Conservation (phyloP, 2,888 invertebrate species). For the Trachelus troglodyta region DNA sequence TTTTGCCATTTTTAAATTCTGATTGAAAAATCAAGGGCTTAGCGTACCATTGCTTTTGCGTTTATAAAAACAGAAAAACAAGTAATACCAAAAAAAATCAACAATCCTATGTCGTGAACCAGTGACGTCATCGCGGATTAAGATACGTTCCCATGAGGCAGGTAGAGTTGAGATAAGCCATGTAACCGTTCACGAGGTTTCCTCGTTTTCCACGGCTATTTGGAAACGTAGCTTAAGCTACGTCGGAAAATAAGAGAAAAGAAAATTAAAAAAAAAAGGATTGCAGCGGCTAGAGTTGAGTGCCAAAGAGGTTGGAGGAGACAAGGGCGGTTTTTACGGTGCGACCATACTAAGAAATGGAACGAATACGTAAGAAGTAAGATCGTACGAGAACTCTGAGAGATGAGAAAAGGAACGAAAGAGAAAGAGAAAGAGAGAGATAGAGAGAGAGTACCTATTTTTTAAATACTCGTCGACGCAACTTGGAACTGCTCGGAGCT, state of each 20-base stretch:
- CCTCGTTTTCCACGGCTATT: not conserved
- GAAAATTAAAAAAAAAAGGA: too few species aligned
- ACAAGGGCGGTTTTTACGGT: not conserved
- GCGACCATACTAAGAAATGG: not conserved
- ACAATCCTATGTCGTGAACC: not conserved
- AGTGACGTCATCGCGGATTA: not conserved
- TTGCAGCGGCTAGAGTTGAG: too few species aligned
- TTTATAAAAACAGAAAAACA: not conserved
- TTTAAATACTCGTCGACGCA: not conserved
- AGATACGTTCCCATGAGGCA: not conserved
- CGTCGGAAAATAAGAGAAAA: not conserved
- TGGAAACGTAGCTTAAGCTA: not conserved
- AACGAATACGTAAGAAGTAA: not conserved
- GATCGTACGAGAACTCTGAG: not conserved
- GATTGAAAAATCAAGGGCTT: not conserved
- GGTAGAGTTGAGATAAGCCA: not conserved
- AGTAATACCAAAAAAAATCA: not conserved
- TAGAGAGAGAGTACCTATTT: not conserved
- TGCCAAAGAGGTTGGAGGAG: too few species aligned
- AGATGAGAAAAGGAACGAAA: not conserved
- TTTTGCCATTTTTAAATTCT: not conserved
- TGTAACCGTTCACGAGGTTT: not conserved
- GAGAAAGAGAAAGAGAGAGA: too few species aligned
- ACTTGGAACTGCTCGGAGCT: not conserved
- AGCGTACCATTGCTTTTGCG: not conserved